Base-by-base conservation (phyloP, 2,888 invertebrate species). In the Scrobipalpa costella region DNA sequence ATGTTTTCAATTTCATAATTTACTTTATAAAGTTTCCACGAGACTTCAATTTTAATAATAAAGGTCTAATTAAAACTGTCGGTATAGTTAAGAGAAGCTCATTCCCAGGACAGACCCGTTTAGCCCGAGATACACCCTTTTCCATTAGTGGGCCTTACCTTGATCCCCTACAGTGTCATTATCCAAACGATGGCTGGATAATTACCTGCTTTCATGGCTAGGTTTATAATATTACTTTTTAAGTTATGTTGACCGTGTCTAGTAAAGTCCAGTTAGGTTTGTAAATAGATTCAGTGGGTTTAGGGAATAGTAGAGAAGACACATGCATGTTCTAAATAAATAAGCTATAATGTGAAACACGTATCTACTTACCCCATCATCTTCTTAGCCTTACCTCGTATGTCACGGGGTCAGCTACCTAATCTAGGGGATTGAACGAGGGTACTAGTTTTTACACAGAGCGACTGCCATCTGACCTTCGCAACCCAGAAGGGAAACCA, bases 81-180 rank as follows among this genome's bases (percentile, higher is more conserved):
- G 11, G 19, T 52, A 52, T 21, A 52, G 52, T 52, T 52, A 17
- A 44, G 44, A 44, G 44, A 5, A 44, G 44, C 44, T 44, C 44
- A 44, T 15, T 44, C 15, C 47, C 44, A n/a, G 44, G 44, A 44
- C 44, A 44, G 44, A 44, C 44, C 44, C 44, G 44, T 44, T 34
- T 61, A 61, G 44, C 44, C 36, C 19, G 9, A 33, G 44, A 44
- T 33, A 40, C 38, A 49, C 55, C 62, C 62, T 62, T 55, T 62
- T 62, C 62, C 62, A 62, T 62, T 62, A 62, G 62, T 61, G 50
- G 34, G 44, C 17, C 49, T 40, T 40, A 62, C 62, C 62, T 62
- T 55, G 62, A 62, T 49, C 62, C 57, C n/a, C 62, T 58, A n/a
- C 49, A 63, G 49, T 49, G 50, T 63, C 63, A 63, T 63, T 63